These are phyloP conservation scores for Ciconia stormi DNA, from an alignment of 2,113 vertebrate genomes.

Conservation along the genomic window DNA sequence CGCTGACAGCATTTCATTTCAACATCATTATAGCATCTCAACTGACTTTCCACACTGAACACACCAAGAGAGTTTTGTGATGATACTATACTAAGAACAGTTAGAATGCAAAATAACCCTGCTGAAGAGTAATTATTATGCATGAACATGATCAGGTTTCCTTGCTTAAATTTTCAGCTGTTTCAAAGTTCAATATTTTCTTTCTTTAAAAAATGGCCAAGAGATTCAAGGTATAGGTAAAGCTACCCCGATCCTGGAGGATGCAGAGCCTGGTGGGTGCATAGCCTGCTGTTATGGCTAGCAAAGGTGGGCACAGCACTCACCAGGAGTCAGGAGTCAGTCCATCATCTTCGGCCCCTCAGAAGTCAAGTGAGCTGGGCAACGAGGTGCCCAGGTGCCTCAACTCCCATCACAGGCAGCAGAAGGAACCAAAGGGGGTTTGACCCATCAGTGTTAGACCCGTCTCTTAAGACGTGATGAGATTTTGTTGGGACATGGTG, in stretches of 20 bases:
- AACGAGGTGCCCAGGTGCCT: not conserved
- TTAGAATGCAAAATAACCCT: conserved; percentile 27
- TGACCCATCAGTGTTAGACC: not conserved
- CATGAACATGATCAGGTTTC: not conserved
- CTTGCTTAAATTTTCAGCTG: not conserved
- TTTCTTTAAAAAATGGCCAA: not conserved
- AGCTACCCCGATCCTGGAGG: not conserved
- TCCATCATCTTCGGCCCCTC: not conserved
- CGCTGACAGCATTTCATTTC: conserved; percentile 76
- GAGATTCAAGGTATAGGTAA: not conserved
- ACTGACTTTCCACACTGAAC: conserved; percentile 44
- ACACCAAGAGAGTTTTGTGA: conserved; percentile 27
- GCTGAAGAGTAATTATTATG: not conserved
- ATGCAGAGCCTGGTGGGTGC: not conserved
- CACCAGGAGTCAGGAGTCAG: not conserved
- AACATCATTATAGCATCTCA: conserved; percentile 69
- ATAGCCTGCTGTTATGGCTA: accelerated
- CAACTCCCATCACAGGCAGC: not conserved
- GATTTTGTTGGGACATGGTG: not conserved
- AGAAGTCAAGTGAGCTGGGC: not conserved
- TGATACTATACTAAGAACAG: conserved; percentile 53
- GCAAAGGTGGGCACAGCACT: not conserved
- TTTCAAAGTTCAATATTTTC: not conserved
- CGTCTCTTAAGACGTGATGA: not conserved
- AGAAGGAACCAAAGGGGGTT: not conserved